Evolutionary conservation across 1,140 invertebrate species (phyloP).

Genomic region (Macrostomum lignano): DNA sequence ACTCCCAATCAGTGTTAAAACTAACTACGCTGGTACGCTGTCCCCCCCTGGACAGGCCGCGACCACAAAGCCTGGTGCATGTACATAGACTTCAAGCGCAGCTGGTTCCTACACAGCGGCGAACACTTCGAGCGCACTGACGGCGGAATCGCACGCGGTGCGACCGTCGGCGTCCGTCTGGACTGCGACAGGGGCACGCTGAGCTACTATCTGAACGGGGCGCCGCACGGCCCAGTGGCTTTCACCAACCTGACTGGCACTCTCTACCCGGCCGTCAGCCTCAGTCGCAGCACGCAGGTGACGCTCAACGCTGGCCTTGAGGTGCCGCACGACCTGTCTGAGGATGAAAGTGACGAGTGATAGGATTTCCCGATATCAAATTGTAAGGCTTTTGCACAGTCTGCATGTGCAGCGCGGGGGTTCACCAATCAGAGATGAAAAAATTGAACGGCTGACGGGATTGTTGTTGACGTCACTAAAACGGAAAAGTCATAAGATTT

Average conservation of each 20-base stretch:
- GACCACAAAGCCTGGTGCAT: slow-evolving; percentile 91
- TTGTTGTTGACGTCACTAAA: no score
- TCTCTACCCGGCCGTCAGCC: slow-evolving; percentile 79
- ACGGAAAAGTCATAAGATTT: no score
- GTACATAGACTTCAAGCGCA: slow-evolving; percentile 78
- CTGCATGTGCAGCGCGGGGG: no score
- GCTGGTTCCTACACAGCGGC: slow-evolving; percentile 70
- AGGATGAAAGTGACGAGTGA: no score
- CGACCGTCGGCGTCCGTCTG: slow-evolving; percentile 60
- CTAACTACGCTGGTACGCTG: no score
- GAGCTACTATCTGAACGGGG: slow-evolving; percentile 72
- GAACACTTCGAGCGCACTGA: slow-evolving; percentile 60
- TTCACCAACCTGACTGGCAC: slow-evolving; percentile 32
- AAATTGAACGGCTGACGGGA: no score
- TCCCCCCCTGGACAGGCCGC: no score
- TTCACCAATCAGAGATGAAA: no score
- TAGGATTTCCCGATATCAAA: no score
- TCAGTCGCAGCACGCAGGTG: slow-evolving; percentile 71
- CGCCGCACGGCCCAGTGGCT: slow-evolving; percentile 35
- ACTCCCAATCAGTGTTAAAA: no score
- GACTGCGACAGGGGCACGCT: slow-evolving; percentile 64
- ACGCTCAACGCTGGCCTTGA: slow-evolving; percentile 68
- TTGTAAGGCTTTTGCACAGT: no score
- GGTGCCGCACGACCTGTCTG: slow-evolving; percentile 42
- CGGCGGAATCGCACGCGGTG: slow-evolving; percentile 54